Conservation (phyloP, 2,797 vertebrate species). For the Choloepus didactylus region DNA sequence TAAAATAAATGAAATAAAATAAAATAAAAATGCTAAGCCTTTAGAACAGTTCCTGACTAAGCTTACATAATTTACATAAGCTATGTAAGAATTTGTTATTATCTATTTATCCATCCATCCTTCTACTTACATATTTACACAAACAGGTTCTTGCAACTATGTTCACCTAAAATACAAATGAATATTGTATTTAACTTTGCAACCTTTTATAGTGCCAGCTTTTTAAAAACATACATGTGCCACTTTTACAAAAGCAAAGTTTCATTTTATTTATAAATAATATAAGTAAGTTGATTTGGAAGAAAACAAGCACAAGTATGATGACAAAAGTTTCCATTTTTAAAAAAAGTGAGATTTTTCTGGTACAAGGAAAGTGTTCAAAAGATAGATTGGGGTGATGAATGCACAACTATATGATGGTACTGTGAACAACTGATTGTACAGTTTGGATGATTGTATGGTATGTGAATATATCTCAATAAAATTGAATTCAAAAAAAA, state of each 20-base stretch:
- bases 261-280: not conserved
- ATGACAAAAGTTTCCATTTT: not conserved
- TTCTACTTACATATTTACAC: not conserved
- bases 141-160: not conserved
- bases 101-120: not conserved
- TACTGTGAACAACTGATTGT: too few species aligned
- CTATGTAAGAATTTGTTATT: not conserved
- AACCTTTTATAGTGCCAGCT: not conserved
- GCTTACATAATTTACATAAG: not conserved
- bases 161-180: constrained; percentile 4
- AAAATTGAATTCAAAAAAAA: not conserved
- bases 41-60: too few species aligned
- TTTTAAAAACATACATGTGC: not conserved
- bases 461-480: too few species aligned
- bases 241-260: not conserved
- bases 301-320: not conserved
- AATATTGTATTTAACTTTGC: not conserved
- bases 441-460: too few species aligned
- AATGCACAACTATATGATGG: too few species aligned
- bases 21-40: too few species aligned
- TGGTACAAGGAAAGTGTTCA: too few species aligned
- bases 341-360: not conserved
- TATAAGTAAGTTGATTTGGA: not conserved
- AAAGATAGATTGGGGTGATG: too few species aligned
- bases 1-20: too few species aligned